Percentiles rank a stretch among this genome's conserved stretches.
Conservation (phyloP, 2,888 invertebrate species). For the Gastrophysa polygoni region DNA sequence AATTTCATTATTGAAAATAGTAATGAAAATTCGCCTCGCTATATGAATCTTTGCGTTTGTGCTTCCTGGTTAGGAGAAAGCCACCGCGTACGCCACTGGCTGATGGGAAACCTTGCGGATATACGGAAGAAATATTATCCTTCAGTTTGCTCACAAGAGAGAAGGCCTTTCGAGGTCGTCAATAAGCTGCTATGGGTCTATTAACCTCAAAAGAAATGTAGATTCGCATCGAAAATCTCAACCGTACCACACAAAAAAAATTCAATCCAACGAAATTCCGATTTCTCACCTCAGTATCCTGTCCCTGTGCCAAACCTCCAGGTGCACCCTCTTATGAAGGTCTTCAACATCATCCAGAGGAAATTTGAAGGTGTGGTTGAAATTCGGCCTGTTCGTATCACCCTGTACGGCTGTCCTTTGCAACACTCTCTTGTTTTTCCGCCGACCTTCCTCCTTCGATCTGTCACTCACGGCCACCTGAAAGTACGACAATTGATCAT, state of each 20-base stretch:
- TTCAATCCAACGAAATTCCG: too few species aligned
- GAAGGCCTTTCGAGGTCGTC: not conserved
- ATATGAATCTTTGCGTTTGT: too few species aligned
- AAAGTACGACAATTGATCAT: conserved; percentile 8
- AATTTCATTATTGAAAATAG: too few species aligned
- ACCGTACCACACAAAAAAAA: too few species aligned
- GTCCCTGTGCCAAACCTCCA: conserved; percentile 88
- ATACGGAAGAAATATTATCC: not conserved
- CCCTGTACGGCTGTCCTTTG: conserved; percentile 83
- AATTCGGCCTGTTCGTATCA: conserved; percentile 77
- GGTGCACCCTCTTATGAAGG: conserved; percentile 63
- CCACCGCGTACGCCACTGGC: not conserved
- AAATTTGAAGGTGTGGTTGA: conserved; percentile 78
- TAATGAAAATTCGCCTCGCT: too few species aligned
- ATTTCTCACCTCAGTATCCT: conserved; percentile 77
- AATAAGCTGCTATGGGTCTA: not conserved
- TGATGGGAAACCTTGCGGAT: not conserved
- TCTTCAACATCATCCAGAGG: conserved; percentile 61
- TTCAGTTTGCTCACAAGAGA: not conserved
- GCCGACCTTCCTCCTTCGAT: conserved; percentile 42
- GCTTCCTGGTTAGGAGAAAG: too few species aligned
- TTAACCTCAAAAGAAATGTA: too few species aligned
- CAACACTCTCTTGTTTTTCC: conserved; percentile 60
- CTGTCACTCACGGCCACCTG: conserved; percentile 65
- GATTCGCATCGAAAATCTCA: too few species aligned